phyloP scores from a whole-genome alignment of 2,888 invertebrate species.

The Ceramica pisi region DNA sequence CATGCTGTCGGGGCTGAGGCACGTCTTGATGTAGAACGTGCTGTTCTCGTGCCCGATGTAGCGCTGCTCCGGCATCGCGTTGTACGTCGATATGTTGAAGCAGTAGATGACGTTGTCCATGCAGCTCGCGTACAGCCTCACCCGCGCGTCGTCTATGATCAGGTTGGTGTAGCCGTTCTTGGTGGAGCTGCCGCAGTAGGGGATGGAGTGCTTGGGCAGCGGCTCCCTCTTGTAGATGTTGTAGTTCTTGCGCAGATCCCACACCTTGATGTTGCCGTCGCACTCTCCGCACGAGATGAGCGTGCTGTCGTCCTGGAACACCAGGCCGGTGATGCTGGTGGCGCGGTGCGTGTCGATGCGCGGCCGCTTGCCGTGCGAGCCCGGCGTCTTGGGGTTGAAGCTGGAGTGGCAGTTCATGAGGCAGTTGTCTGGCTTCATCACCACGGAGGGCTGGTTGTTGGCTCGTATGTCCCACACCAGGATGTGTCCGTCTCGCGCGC shows the following conservation, averaged over 20 bases:
- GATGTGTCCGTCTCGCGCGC: slow-evolving; percentile 96
- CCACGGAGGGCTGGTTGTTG: slow-evolving; percentile 80
- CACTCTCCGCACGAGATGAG: slow-evolving; percentile 96
- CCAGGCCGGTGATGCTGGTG: slow-evolving; percentile 95
- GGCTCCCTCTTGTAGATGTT: slow-evolving; percentile 93
- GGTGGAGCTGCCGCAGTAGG: slow-evolving; percentile 93
- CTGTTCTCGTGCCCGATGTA: slow-evolving; percentile 94
- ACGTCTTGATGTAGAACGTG: slow-evolving; percentile 96
- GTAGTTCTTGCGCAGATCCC: slow-evolving; percentile 97
- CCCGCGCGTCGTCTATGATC: slow-evolving; percentile 92
- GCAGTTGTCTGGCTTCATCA: slow-evolving; percentile 93
- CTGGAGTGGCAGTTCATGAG: slow-evolving; percentile 93
- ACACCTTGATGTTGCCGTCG: slow-evolving; percentile 96
- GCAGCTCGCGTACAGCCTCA: slow-evolving; percentile 95
- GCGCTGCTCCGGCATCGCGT: slow-evolving; percentile 91
- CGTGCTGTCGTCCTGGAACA: slow-evolving; percentile 95
- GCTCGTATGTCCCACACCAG: slow-evolving; percentile 95
- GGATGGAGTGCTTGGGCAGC: slow-evolving; percentile 93
- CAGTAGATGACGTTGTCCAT: slow-evolving; percentile 96
- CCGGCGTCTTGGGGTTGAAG: slow-evolving; percentile 87
- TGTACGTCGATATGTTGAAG: slow-evolving; percentile 94
- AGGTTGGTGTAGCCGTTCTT: slow-evolving; percentile 94
- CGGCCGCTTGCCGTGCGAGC: slow-evolving; percentile 87
- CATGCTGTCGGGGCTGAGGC: slow-evolving; percentile 94
- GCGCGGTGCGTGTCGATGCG: slow-evolving; percentile 89